Conservation (phyloP, 2,797 vertebrate genomes). For the Sebastes miniatus region DNA sequence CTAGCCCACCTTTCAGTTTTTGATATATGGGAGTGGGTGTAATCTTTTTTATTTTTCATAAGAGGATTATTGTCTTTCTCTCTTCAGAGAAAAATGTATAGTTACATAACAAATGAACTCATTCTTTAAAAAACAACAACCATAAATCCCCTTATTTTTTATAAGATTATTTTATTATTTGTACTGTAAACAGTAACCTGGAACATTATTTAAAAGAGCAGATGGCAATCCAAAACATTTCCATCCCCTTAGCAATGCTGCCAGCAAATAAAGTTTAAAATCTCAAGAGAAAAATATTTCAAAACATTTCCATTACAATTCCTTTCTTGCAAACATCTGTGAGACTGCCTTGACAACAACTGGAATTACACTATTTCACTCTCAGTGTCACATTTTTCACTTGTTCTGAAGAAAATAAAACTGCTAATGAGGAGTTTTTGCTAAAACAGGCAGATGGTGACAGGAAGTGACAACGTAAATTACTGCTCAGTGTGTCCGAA, state of each 20-base stretch:
- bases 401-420: neutral
- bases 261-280: neutral
- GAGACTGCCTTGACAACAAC: neutral
- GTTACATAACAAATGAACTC: slow-evolving; percentile 14
- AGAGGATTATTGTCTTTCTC: slow-evolving; percentile 35
- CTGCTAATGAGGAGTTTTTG: neutral
- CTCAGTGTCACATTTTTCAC: neutral
- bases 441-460: too few species aligned
- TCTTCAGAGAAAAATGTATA: neutral
- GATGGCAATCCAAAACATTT: neutral
- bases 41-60: slow-evolving; percentile 39
- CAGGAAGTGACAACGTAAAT: too few species aligned
- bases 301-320: neutral
- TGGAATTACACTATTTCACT: neutral
- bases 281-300: neutral
- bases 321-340: neutral
- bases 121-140: neutral
- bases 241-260: neutral
- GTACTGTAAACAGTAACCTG: neutral
- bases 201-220: neutral
- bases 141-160: neutral
- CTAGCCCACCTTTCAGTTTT: neutral
- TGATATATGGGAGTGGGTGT: neutral
- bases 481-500: too few species aligned
- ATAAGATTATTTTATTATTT: neutral